Base-by-base conservation (phyloP, 2,797 vertebrate genomes). In the Propithecus perrieri region DNA sequence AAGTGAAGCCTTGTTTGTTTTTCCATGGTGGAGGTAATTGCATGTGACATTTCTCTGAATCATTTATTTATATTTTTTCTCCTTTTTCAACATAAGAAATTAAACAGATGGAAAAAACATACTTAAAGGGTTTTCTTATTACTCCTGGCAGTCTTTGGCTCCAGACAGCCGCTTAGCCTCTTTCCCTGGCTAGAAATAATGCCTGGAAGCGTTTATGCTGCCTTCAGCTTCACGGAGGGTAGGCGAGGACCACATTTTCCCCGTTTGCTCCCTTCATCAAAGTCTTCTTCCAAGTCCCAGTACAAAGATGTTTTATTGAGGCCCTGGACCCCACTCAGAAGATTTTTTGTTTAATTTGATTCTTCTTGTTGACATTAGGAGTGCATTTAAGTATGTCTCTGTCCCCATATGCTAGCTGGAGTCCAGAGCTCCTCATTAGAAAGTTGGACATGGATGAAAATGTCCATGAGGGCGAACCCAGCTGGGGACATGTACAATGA, bases 271-370 rank as follows among this genome's bases (percentile, higher is more conserved):
- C 63, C 93, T 93, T 86, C 96, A 71, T 97, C 97, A 98, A 91
- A 95, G 95, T 97, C 89, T 96, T 96, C 95, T 92, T 97, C 86
- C 94, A 96, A 97, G 72, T 91, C 94, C 72, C 91, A 97, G 3
- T 91, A 98, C 97, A 98, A 97, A 98, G 97, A 97, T 90, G 95
- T 96, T 97, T 98, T 97, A 97, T 95, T 95, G 98, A 94, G 86
- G 86, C 83, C 59, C 95, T 98, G 98, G 97, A 97, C 11, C 78
- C 43, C 85, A 89, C 93, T 98, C 97, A 96, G 92, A 98, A 97
- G 96, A 74, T 80, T 97, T 98, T 96, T 87, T 84, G 81, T 94
- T 97, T 92, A 38, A 96, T 96, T 96, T 74, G 78, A 96, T 97
- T 89, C 85, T 96, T 97, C 57, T 96, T 93, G 80, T 97, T 97